These are phyloP conservation scores for Acromyrmex heyeri DNA, from an alignment of 1,140 invertebrate species.

Conservation along the genomic window DNA sequence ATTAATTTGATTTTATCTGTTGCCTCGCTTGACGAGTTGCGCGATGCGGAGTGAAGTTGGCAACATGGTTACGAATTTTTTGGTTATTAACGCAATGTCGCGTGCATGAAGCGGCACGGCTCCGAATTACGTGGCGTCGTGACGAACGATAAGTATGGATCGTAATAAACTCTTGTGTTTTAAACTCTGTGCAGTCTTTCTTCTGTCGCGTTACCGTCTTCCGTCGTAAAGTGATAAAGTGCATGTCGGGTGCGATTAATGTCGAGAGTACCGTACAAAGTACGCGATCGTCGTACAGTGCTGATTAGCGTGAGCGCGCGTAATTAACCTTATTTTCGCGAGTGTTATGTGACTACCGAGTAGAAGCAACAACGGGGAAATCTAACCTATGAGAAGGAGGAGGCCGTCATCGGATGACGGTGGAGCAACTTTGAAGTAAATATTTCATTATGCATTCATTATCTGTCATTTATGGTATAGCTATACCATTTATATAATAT, in stretches of 20 bases:
- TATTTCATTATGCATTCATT: neutral
- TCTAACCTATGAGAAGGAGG: neutral
- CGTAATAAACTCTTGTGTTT: neutral
- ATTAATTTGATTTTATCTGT: neutral
- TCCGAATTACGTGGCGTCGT: neutral
- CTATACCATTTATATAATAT: neutral
- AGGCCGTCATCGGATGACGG: neutral
- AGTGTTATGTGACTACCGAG: neutral
- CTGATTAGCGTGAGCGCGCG: neutral
- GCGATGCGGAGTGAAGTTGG: neutral
- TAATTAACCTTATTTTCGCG: slow-evolving; percentile 15
- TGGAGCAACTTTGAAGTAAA: neutral
- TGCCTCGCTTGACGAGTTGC: neutral
- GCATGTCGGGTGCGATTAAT: slow-evolving; percentile 23
- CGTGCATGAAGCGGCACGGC: neutral
- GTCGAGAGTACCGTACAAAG: neutral
- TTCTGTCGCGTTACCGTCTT: neutral
- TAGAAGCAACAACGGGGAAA: neutral
- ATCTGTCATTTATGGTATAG: neutral
- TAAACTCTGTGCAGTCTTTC: neutral
- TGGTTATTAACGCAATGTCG: neutral
- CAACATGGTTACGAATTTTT: neutral
- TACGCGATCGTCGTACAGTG: slow-evolving; percentile 12
- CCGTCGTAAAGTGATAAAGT: slow-evolving; percentile 14
- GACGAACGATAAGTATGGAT: neutral